Percentiles rank a stretch among this genome's conserved stretches.
Conservation (phyloP, 2,797 vertebrate species). For the Selene dorsalis region DNA sequence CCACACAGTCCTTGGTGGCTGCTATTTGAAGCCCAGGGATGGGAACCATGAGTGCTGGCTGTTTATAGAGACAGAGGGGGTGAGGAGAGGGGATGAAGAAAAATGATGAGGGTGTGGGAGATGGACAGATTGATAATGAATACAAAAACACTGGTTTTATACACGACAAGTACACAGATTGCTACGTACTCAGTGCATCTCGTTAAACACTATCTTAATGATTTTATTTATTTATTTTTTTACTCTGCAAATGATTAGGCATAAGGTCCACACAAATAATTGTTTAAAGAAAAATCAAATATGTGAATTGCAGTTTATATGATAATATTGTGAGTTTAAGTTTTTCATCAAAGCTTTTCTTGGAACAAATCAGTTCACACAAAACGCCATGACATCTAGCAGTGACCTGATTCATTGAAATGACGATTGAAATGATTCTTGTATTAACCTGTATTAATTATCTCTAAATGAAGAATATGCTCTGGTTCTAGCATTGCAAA, state of each 20-base stretch:
- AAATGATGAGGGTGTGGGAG: constrained; percentile 1
- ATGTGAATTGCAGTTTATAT: background rate
- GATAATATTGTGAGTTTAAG: background rate
- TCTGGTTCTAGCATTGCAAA: background rate
- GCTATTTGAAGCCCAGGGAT: constrained; percentile 68
- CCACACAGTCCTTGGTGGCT: constrained; percentile 59
- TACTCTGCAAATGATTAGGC: too few species aligned
- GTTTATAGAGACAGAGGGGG: constrained; percentile 52
- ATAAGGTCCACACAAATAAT: too few species aligned
- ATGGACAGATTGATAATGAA: constrained; percentile 20
- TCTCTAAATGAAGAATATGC: background rate
- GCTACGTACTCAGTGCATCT: background rate
- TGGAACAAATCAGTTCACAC: background rate
- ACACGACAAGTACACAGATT: background rate
- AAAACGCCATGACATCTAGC: background rate
- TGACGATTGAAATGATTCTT: background rate
- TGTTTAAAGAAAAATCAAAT: background rate
- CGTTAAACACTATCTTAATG: background rate
- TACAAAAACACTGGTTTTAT: background rate
- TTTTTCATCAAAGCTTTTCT: background rate
- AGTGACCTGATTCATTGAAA: background rate
- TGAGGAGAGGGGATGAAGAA: constrained; percentile 20
- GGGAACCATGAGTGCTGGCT: constrained; percentile 54
- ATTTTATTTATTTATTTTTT: background rate
- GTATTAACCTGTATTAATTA: background rate